These are phyloP conservation scores for Capricornis sumatraensis DNA, from an alignment of 2,113 vertebrate genomes.

Conservation along the genomic window DNA sequence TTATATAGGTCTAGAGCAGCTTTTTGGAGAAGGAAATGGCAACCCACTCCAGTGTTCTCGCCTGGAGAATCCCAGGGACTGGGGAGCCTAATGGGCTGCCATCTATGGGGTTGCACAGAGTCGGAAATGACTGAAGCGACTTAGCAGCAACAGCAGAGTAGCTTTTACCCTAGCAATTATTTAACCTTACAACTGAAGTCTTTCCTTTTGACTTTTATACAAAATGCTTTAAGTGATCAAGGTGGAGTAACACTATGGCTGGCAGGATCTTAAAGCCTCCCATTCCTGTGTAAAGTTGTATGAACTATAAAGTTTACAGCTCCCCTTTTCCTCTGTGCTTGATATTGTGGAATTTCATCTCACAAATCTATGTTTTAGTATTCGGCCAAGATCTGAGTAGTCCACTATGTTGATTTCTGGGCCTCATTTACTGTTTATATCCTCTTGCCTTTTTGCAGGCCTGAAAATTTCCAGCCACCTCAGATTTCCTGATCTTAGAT, in stretches of 20 bases:
- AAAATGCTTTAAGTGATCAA: not conserved
- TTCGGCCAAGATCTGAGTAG: not conserved
- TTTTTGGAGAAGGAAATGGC: not conserved
- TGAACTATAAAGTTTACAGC: not conserved
- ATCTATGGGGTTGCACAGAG: too few relatives aligned
- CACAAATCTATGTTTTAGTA: not conserved
- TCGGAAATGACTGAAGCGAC: accelerated
- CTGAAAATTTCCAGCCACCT: not conserved
- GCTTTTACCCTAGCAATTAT: not conserved
- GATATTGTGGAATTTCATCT: not conserved
- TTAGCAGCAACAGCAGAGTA: not conserved
- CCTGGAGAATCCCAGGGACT: too few relatives aligned
- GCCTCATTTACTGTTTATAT: not conserved
- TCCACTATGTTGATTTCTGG: not conserved
- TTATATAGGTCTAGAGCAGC: not conserved
- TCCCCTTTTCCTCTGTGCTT: not conserved
- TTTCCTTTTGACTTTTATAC: not conserved
- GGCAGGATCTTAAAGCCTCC: not conserved
- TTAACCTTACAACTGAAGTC: not conserved
- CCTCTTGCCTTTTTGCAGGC: not conserved
- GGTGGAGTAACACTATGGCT: not conserved
- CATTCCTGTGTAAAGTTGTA: not conserved
- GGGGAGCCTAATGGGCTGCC: too few relatives aligned
- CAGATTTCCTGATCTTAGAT: not conserved
- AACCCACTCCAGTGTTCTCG: too few relatives aligned